These are phyloP conservation scores for Eumacrocentrus americanus DNA, from an alignment of 2,888 invertebrate species.

Conservation along the genomic window DNA sequence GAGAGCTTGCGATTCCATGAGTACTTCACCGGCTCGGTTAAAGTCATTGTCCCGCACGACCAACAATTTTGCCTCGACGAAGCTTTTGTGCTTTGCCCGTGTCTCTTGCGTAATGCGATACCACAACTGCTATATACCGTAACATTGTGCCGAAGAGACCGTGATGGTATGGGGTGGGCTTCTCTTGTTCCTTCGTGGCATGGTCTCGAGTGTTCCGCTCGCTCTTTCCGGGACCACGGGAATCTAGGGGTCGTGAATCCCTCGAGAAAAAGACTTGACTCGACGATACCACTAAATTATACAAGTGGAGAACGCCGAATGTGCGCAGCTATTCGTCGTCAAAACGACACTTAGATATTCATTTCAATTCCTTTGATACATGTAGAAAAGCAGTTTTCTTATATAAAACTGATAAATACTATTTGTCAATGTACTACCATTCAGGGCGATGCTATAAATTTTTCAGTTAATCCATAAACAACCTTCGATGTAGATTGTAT, in stretches of 20 bases:
- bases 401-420: no score
- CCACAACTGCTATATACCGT: neutral
- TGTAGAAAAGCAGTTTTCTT: no score
- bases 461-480: constrained; percentile 9
- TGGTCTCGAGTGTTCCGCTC: constrained; percentile 3
- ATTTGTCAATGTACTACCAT: no score
- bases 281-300: constrained; percentile 15
- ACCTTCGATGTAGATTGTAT: constrained; percentile 14
- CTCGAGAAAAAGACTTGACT: constrained; percentile 2
- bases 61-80: constrained; percentile 26
- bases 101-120: neutral
- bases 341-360: neutral
- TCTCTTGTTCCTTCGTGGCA: neutral
- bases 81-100: constrained; percentile 1
- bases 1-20: constrained; percentile 35
- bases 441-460: no score
- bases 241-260: constrained; percentile 12
- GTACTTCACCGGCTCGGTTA: constrained; percentile 24
- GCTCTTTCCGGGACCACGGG: constrained; percentile 5
- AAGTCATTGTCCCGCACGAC: constrained; percentile 37
- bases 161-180: neutral
- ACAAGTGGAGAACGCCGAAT: constrained; percentile 5
- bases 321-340: neutral
- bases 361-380: neutral
- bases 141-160: neutral